Evolutionary conservation across 1,140 invertebrate species (phyloP).

Genomic region (Drosophila nigrodunni): DNA sequence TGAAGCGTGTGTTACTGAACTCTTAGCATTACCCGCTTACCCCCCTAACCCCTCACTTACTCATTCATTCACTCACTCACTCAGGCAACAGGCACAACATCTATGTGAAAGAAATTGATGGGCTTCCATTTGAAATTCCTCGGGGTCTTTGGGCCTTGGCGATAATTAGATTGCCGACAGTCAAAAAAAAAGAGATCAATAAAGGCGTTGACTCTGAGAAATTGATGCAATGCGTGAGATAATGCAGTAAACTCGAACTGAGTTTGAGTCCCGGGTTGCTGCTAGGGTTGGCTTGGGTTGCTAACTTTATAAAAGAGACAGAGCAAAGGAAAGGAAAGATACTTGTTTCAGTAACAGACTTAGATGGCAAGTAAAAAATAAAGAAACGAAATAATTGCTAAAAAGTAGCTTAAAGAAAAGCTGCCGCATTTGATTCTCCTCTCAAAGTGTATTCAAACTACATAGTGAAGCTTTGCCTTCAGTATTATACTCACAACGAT

Average conservation of each 20-base stretch:
- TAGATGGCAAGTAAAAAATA: too few species aligned
- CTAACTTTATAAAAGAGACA: too few species aligned
- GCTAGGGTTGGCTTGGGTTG: too few species aligned
- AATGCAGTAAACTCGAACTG: constrained; percentile 17
- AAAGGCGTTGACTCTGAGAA: constrained; percentile 45
- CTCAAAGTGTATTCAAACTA: constrained; percentile 20
- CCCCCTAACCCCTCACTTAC: too few species aligned
- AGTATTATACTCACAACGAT: constrained; percentile 23
- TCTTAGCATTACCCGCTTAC: background rate
- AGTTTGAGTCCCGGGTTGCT: background rate
- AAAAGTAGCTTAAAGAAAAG: background rate
- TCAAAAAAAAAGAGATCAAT: constrained; percentile 32
- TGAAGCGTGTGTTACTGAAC: constrained; percentile 32
- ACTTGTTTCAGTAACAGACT: too few species aligned
- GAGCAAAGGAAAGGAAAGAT: too few species aligned
- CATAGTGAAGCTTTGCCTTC: constrained; percentile 17
- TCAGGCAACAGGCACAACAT: background rate
- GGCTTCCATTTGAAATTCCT: constrained; percentile 34
- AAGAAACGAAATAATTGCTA: background rate
- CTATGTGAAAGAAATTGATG: constrained; percentile 19
- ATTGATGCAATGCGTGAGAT: constrained; percentile 51
- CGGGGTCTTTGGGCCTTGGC: constrained; percentile 17
- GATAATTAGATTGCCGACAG: constrained; percentile 56
- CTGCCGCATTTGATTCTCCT: background rate
- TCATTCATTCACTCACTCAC: background rate